These are phyloP conservation scores for Cephus spinipes DNA, from an alignment of 2,888 invertebrate genomes.

Conservation along the genomic window DNA sequence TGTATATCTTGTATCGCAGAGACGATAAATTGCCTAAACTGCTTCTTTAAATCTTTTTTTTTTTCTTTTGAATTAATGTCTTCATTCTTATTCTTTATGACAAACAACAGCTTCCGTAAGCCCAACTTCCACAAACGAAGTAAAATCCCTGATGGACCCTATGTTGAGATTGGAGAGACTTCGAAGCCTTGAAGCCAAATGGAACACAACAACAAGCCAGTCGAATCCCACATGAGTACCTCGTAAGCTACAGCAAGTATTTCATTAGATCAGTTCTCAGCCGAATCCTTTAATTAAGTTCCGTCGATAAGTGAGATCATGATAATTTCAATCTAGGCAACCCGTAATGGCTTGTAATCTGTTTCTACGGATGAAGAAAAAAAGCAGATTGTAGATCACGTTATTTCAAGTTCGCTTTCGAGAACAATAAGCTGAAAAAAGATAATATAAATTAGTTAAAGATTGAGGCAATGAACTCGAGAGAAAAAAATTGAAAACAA, in stretches of 20 bases:
- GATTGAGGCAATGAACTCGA: constrained; percentile 1
- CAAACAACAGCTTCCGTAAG: constrained; percentile 35
- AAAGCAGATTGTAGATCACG: neutral
- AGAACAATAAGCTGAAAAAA: neutral
- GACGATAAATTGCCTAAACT: neutral
- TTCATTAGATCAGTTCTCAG: neutral
- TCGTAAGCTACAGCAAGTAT: neutral
- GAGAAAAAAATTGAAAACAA: constrained; percentile 17
- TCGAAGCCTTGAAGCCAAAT: constrained; percentile 57
- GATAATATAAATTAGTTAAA: constrained; percentile 12
- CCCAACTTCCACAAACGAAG: constrained; percentile 42
- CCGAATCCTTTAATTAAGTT: neutral
- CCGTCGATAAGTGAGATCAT: neutral
- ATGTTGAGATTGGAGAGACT: constrained; percentile 60
- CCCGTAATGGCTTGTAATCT: neutral
- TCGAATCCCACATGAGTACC: constrained; percentile 52
- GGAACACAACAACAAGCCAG: constrained; percentile 51
- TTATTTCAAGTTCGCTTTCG: neutral
- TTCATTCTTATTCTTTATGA: neutral
- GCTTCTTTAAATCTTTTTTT: neutral
- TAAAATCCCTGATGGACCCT: constrained; percentile 58
- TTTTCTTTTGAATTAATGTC: neutral
- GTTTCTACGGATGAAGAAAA: neutral
- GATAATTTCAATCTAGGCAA: neutral
- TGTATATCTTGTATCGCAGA: neutral